A percentile compares a stretch with the other conserved stretches of the same genome.
Evolutionary conservation across 2,797 vertebrate genomes (phyloP).

Genomic region (Silurus lanzhouensis): DNA sequence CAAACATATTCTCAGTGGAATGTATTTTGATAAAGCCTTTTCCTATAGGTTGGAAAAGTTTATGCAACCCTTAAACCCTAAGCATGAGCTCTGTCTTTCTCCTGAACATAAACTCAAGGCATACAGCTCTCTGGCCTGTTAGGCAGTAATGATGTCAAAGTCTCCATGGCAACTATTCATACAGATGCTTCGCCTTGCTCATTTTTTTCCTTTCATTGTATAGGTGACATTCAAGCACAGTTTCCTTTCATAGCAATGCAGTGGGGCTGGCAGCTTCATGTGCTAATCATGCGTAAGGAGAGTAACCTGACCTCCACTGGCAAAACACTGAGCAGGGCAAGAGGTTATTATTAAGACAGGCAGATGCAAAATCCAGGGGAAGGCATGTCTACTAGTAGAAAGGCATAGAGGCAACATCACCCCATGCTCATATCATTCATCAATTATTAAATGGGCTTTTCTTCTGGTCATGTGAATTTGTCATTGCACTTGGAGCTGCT

Average conservation of each 20-base stretch:
- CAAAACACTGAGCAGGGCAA: neutral
- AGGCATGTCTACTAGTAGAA: neutral
- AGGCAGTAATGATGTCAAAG: slow-evolving; percentile 67
- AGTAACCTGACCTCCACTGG: slow-evolving; percentile 41
- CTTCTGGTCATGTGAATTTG: slow-evolving; percentile 13
- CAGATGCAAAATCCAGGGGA: slow-evolving; percentile 13
- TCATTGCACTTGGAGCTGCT: slow-evolving; percentile 13
- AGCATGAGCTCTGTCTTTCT: slow-evolving; percentile 26
- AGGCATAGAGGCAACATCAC: neutral
- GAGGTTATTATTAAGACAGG: slow-evolving; percentile 6
- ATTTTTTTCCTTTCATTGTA: slow-evolving; percentile 64
- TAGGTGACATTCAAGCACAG: slow-evolving; percentile 52
- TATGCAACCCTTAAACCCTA: slow-evolving; percentile 17
- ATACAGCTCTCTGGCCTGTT: slow-evolving; percentile 55
- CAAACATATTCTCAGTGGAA: neutral
- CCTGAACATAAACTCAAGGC: slow-evolving; percentile 67
- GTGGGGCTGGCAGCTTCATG: neutral
- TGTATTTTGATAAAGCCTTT: neutral
- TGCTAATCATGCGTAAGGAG: slow-evolving; percentile 26
- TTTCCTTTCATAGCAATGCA: slow-evolving; percentile 39
- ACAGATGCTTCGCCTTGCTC: slow-evolving; percentile 51
- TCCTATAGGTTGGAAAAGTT: slow-evolving; percentile 2
- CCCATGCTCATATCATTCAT: slow-evolving; percentile 6
- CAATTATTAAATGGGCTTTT: slow-evolving; percentile 16
- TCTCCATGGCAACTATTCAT: slow-evolving; percentile 75